These are phyloP conservation scores for Lasius fuliginosus DNA, from an alignment of 2,888 invertebrate species.

Conservation along the genomic window DNA sequence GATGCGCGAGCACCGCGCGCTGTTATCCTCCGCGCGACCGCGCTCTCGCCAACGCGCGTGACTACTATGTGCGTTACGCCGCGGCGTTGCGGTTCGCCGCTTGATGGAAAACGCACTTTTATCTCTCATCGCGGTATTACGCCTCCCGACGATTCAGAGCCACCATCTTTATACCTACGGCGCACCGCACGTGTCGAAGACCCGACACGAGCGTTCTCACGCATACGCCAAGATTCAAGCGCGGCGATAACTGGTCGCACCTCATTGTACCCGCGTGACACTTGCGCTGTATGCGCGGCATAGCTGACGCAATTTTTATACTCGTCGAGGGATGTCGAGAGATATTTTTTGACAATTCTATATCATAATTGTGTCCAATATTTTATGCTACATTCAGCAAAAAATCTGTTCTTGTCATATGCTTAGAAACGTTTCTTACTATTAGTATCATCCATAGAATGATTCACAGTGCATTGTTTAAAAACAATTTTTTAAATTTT, in stretches of 20 bases:
- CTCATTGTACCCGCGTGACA: conserved; percentile 23
- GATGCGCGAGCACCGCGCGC: conserved; percentile 51
- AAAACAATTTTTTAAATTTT: background rate
- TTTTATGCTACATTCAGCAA: background rate
- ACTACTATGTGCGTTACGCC: conserved; percentile 65
- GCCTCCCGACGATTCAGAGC: conserved; percentile 45
- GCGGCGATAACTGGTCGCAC: conserved; percentile 43
- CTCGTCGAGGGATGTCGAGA: background rate
- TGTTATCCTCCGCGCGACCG: conserved; percentile 41
- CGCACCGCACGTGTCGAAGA: conserved; percentile 53
- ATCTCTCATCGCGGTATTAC: conserved; percentile 54
- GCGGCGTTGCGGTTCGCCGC: conserved; percentile 81
- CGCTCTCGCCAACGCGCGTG: conserved; percentile 61
- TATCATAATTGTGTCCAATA: background rate
- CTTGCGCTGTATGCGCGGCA: background rate
- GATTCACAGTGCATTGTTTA: background rate
- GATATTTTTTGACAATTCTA: background rate
- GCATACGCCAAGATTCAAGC: conserved; percentile 20
- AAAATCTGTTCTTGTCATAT: too few species aligned
- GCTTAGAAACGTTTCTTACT: too few species aligned
- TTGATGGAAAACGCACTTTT: conserved; percentile 82
- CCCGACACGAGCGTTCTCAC: conserved; percentile 55
- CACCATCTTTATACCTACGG: conserved; percentile 45
- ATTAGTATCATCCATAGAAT: too few species aligned
- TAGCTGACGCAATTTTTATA: background rate